Evolutionary conservation across 2,113 vertebrate species (phyloP).

Genomic region (Smithornis capensis): DNA sequence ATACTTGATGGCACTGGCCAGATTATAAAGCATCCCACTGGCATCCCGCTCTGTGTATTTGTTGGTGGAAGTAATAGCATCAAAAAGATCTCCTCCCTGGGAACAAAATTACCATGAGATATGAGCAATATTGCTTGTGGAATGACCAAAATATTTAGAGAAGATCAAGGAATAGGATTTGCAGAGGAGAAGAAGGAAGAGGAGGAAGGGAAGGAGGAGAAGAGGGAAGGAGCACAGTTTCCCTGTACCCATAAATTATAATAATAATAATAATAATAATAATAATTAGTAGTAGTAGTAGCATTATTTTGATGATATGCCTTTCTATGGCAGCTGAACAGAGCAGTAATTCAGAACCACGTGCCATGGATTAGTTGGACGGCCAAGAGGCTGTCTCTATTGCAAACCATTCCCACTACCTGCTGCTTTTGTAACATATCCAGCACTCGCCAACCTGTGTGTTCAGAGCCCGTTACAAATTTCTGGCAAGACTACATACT

Average conservation of each 20-base stretch:
- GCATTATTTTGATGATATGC: neutral
- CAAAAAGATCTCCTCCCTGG: constrained; percentile 97
- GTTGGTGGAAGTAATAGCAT: constrained; percentile 97
- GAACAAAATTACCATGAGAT: constrained; percentile 25
- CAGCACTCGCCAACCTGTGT: neutral
- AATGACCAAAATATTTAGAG: neutral
- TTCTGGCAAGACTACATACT: neutral
- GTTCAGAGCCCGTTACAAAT: neutral
- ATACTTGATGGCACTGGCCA: constrained; percentile 96
- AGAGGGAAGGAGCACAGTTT: neutral
- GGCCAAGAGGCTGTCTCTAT: neutral
- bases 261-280: too few species aligned
- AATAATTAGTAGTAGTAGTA: too few species aligned
- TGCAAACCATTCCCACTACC: neutral
- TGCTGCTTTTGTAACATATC: neutral
- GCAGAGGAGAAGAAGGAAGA: neutral
- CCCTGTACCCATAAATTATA: neutral
- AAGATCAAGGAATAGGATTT: neutral
- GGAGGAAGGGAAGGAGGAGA: neutral
- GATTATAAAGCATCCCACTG: constrained; percentile 95
- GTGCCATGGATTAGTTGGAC: neutral
- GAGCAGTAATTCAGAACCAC: neutral
- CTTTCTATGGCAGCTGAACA: neutral
- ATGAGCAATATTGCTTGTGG: neutral
- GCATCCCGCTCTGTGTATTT: constrained; percentile 98